Percentiles rank a stretch among this genome's conserved stretches.
Conservation (phyloP, 2,797 vertebrate species). For the Amblyopsis hoosieri region DNA sequence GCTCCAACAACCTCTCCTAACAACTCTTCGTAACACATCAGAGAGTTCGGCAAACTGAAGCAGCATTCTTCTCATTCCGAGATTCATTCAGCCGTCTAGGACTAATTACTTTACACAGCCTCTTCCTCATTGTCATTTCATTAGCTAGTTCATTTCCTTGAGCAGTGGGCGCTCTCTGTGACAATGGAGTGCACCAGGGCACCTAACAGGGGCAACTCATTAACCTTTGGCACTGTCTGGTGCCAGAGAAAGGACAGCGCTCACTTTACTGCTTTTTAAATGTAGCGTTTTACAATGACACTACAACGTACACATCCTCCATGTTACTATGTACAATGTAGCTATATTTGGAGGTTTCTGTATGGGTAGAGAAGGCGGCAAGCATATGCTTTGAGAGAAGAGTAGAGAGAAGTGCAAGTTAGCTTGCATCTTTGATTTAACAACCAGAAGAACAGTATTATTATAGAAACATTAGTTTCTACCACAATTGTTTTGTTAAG, state of each 20-base stretch:
- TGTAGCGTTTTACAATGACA: too few relatives aligned
- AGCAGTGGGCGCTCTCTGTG: conserved; percentile 33
- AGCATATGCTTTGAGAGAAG: too few relatives aligned
- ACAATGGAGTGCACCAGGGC: conserved; percentile 55
- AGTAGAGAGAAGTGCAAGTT: too few relatives aligned
- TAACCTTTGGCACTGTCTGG: conserved; percentile 69
- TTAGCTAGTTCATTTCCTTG: conserved; percentile 63
- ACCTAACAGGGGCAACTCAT: conserved; percentile 44
- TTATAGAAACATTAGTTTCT: neutral
- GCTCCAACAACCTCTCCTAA: neutral
- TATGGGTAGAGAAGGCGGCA: too few relatives aligned
- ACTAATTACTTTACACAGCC: conserved; percentile 53
- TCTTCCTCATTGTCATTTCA: conserved; percentile 54
- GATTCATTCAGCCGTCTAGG: conserved; percentile 44
- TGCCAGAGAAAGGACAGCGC: conserved; percentile 10
- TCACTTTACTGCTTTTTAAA: conserved; percentile 14
- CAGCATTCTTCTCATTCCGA: conserved; percentile 41
- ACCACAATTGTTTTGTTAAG: neutral
- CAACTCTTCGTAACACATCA: neutral
- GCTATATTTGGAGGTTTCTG: neutral
- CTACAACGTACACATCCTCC: neutral
- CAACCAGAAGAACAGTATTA: too few relatives aligned
- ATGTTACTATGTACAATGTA: too few relatives aligned
- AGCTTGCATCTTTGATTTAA: too few relatives aligned
- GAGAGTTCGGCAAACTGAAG: conserved; percentile 6